Base-by-base conservation (phyloP, 1,140 invertebrate genomes). In the Aricia agestis region DNA sequence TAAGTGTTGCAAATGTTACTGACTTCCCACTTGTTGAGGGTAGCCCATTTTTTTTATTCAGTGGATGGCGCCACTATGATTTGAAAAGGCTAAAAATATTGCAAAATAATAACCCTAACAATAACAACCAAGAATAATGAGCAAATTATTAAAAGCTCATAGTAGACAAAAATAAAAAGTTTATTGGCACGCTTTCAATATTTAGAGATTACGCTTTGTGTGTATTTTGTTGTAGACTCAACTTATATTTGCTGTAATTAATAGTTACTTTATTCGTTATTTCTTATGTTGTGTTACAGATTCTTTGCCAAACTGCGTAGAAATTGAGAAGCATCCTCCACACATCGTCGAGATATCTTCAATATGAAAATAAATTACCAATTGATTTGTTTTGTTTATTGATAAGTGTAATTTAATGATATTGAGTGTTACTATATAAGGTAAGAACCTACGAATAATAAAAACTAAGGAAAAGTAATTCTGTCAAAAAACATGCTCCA, bases 231-330 rank as follows among this genome's bases (percentile, higher is more conserved):
- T 4, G 6, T 36, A 52, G 11, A 45, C n/a, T n/a, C 4, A 45
- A 67, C 6, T 45, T 67, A 42, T 67, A 52, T 18, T 25, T 17
- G n/a, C 0, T 42, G n/a, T 17, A 17, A 9, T n/a, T 31, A 68
- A 19, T n/a, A n/a, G n/a, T n/a, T n/a, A n/a, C 25, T 57, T 57
- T 19, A 52, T 45, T 15, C 9, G 7, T 52, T 1, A 52, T 52
- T 52, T 52, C 3, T 52, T 52, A 10, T 41, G 18, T 69, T 70
- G 69, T 68, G 66, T 78, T 76, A 72, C 86, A 90, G 87, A 73
- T 89, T 90, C 75, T 90, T 90, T 82, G 82, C 84, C 73, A 90
- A 90, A 80, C 75, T 90, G 69, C 85, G 87, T 63, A 86, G 87
- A 74, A 87, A 84, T 72, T 88, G 82, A 72, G 71, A 70, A 61